Conservation (phyloP, 53 echinoderm and acorn worm species). For the Antedon mediterranea region DNA sequence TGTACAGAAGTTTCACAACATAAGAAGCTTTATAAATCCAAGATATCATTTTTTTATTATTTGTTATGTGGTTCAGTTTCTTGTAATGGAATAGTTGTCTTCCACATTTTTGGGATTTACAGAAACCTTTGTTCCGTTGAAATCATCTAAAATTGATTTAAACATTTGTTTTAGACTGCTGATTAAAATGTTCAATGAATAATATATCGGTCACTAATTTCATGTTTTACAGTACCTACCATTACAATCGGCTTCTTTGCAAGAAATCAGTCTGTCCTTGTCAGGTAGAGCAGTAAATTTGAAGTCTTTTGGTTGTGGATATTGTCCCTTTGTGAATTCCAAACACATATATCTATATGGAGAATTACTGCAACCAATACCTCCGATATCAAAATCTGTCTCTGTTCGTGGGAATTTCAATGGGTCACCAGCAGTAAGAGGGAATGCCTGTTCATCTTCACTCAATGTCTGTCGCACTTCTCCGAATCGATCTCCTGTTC, state of each 20-base stretch:
- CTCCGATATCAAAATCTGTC: constrained; percentile 39
- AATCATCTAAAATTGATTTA: too few species aligned
- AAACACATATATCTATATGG: constrained; percentile 44
- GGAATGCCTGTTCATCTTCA: constrained; percentile 32
- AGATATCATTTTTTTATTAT: too few species aligned
- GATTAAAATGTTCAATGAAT: too few species aligned
- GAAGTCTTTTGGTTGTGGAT: constrained; percentile 49
- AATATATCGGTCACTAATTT: too few species aligned
- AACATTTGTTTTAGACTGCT: too few species aligned
- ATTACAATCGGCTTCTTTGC: constrained; percentile 2
- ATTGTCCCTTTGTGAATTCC: constrained; percentile 35
- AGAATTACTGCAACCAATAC: constrained; percentile 64
- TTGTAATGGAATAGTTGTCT: too few species aligned
- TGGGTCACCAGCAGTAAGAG: constrained; percentile 30
- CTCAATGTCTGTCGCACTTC: constrained; percentile 49
- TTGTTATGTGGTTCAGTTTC: too few species aligned
- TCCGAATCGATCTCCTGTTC: constrained; percentile 44
- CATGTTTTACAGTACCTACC: too few species aligned
- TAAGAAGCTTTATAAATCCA: too few species aligned
- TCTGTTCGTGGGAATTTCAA: constrained; percentile 7
- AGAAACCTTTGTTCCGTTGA: too few species aligned
- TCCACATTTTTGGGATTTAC: too few species aligned
- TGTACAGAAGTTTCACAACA: too few species aligned
- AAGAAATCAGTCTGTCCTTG: constrained; percentile 14
- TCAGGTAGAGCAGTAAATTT: constrained; percentile 21